phyloP scores from a whole-genome alignment of 1,140 invertebrate genomes.

The Chironomus tepperi region DNA sequence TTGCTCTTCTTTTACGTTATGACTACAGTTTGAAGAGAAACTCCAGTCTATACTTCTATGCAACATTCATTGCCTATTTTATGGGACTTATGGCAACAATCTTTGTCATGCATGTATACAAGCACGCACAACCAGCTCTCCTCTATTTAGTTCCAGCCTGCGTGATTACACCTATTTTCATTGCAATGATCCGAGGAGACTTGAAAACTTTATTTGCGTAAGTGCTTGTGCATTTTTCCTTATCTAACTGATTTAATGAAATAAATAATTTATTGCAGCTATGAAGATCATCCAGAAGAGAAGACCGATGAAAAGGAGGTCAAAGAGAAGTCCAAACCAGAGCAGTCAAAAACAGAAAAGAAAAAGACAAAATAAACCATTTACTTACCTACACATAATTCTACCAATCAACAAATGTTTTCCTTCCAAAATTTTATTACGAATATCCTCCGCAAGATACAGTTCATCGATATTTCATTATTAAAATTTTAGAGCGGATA shows the following conservation, averaged over 20 bases:
- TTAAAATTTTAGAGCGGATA: too few species aligned
- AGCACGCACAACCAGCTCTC: slow-evolving; percentile 97
- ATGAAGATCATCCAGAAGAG: slow-evolving; percentile 54
- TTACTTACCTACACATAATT: background rate
- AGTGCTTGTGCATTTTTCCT: slow-evolving; percentile 41
- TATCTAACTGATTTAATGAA: slow-evolving; percentile 24
- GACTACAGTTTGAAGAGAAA: slow-evolving; percentile 86
- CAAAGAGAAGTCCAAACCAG: slow-evolving; percentile 32
- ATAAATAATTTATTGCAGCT: slow-evolving; percentile 40
- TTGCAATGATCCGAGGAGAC: slow-evolving; percentile 87
- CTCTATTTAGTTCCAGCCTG: slow-evolving; percentile 96
- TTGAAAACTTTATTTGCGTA: slow-evolving; percentile 83
- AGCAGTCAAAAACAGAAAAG: background rate
- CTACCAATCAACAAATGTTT: background rate
- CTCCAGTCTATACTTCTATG: slow-evolving; percentile 85
- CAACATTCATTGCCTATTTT: slow-evolving; percentile 91
- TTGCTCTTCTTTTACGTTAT: slow-evolving; percentile 91
- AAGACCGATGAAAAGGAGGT: slow-evolving; percentile 40
- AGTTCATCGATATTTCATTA: too few species aligned
- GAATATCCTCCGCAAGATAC: background rate
- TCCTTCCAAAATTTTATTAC: background rate
- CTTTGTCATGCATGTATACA: slow-evolving; percentile 96
- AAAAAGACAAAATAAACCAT: background rate
- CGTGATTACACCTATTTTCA: slow-evolving; percentile 73
- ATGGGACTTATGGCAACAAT: slow-evolving; percentile 89